A percentile compares a stretch with the other conserved stretches of the same genome.
phyloP scores from a whole-genome alignment of 2,113 vertebrate genomes.

The Gasterosteus aculeatus region DNA sequence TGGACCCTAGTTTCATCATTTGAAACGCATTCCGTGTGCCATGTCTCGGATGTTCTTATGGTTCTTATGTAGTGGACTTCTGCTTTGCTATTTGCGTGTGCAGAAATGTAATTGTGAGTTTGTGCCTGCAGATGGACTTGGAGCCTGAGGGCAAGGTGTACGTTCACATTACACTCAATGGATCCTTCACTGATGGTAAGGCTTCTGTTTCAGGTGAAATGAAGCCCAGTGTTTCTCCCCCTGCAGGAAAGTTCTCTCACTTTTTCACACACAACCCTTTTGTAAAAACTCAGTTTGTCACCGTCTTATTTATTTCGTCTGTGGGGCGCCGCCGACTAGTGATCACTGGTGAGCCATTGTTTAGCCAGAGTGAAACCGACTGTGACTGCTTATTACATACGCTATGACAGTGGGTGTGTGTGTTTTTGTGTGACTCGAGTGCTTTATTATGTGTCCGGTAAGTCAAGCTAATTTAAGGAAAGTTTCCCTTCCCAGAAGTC shows the following conservation, averaged over 20 bases:
- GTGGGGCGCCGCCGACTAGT: neutral
- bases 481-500: constrained; percentile 9
- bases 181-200: constrained; percentile 94
- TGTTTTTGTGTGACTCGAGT: neutral
- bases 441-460: constrained; percentile 3
- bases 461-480: neutral
- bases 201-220: neutral
- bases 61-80: neutral
- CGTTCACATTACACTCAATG: constrained; percentile 88
- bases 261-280: neutral
- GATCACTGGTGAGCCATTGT: neutral
- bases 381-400: neutral
- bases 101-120: constrained; percentile 6
- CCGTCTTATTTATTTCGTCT: neutral
- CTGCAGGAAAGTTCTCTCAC: neutral
- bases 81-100: neutral
- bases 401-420: neutral
- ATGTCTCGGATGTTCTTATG: neutral
- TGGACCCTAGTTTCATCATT: neutral
- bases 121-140: constrained; percentile 89
- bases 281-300: neutral
- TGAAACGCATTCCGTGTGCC: neutral
- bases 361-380: neutral
- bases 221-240: neutral
- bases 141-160: constrained; percentile 97